These are phyloP conservation scores for Alligator mississippiensis DNA, from an alignment of 2,113 vertebrate species.

Conservation along the genomic window DNA sequence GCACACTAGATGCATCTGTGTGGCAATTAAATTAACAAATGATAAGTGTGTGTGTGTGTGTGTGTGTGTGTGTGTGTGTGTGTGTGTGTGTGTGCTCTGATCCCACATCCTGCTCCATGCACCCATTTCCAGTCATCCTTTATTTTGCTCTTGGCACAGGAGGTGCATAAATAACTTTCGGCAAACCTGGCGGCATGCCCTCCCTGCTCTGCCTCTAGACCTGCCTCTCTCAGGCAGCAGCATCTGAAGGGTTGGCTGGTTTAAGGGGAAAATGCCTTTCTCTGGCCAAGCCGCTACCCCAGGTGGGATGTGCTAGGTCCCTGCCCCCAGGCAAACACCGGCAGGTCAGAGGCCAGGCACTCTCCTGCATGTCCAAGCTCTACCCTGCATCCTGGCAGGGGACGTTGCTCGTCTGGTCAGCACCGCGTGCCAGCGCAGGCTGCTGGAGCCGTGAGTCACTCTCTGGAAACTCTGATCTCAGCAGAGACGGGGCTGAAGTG, in stretches of 20 bases:
- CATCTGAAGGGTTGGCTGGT: background rate
- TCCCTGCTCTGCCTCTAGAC: background rate
- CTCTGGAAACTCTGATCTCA: constrained; percentile 59
- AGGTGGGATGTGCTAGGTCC: background rate
- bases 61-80: too few relatives aligned
- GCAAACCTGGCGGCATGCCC: background rate
- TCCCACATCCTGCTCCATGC: background rate
- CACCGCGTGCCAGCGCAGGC: background rate
- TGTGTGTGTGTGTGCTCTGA: background rate
- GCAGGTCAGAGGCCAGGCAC: background rate
- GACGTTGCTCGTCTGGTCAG: background rate
- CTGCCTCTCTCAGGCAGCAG: background rate
- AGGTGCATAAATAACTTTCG: background rate
- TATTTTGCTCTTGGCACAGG: background rate
- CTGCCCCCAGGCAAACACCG: rapidly evolving
- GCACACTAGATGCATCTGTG: background rate
- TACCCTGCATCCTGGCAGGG: rapidly evolving
- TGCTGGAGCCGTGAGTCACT: background rate
- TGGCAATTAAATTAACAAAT: background rate
- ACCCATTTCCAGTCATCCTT: constrained; percentile 14
- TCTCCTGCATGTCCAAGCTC: background rate
- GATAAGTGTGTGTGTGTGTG: background rate
- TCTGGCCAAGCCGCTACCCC: background rate
- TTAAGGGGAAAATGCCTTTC: background rate
- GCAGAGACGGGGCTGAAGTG: background rate